Evolutionary conservation across 2,797 vertebrate genomes (phyloP).

Genomic region (Danio aesculapii): DNA sequence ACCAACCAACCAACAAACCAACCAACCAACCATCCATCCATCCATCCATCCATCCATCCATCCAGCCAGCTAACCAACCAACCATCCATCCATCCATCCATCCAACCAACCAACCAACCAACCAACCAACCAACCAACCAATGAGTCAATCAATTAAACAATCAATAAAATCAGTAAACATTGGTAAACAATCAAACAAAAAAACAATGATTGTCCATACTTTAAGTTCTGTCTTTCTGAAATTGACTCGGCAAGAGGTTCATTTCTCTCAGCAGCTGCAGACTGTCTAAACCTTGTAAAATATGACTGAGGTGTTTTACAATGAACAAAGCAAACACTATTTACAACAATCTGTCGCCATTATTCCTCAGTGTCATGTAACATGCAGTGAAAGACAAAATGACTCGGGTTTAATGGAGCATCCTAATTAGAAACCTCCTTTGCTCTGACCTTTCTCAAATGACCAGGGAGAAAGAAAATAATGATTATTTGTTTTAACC

Average conservation of each 20-base stretch:
- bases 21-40: no score
- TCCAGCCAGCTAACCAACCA: no score
- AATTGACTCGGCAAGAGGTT: conserved; percentile 5
- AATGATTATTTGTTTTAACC: conserved; percentile 48
- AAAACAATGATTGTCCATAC: neutral
- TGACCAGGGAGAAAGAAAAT: conserved; percentile 57
- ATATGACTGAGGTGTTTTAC: conserved; percentile 54
- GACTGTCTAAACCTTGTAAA: conserved; percentile 48
- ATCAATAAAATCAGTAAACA: neutral
- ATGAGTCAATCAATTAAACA: no score
- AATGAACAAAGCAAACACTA: conserved; percentile 57
- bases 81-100: no score
- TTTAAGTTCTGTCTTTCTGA: conserved; percentile 28
- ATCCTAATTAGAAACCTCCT: conserved; percentile 62
- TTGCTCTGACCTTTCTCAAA: conserved; percentile 61
- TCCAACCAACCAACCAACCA: no score
- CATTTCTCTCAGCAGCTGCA: conserved; percentile 4
- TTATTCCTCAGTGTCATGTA: conserved; percentile 43
- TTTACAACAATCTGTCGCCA: conserved; percentile 56
- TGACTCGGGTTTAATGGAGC: conserved; percentile 53
- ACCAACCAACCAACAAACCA: no score
- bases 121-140: no score
- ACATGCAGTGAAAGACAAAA: conserved; percentile 50
- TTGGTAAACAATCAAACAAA: no score
- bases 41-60: no score